Evolutionary conservation across 2,888 invertebrate genomes (phyloP).

Genomic region (Nymphalis urticae): DNA sequence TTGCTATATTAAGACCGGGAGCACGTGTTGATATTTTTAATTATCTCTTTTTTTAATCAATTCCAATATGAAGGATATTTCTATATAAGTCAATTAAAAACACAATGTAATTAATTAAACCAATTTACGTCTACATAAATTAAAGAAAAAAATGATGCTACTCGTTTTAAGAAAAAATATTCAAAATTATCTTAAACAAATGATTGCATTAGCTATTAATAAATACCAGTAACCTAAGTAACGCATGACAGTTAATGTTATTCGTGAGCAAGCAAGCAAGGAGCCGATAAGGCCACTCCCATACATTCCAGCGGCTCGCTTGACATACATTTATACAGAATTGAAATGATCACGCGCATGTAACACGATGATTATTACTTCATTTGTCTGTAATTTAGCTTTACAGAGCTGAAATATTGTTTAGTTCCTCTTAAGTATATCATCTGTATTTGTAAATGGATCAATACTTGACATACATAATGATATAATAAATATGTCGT

Average conservation of each 20-base stretch:
- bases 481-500: too few species aligned
- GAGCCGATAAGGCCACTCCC: constrained; percentile 54
- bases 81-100: too few species aligned
- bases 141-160: too few species aligned
- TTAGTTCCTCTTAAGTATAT: background rate
- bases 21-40: too few species aligned
- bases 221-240: constrained; percentile 20
- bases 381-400: constrained; percentile 6
- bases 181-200: background rate
- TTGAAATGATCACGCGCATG: constrained; percentile 41
- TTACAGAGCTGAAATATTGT: background rate
- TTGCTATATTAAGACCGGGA: background rate
- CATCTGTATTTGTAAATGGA: background rate
- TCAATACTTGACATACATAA: too few species aligned
- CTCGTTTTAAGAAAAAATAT: background rate
- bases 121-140: too few species aligned
- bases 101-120: too few species aligned
- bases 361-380: constrained; percentile 26
- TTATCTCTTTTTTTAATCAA: too few species aligned
- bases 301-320: constrained; percentile 57
- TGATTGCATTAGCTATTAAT: background rate
- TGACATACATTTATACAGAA: constrained; percentile 51
- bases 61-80: too few species aligned
- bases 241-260: constrained; percentile 35
- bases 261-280: constrained; percentile 47